A percentile compares a stretch with the other conserved stretches of the same genome.
These are phyloP conservation scores for Protonemura montana DNA, from an alignment of 2,888 invertebrate genomes.

Conservation along the genomic window DNA sequence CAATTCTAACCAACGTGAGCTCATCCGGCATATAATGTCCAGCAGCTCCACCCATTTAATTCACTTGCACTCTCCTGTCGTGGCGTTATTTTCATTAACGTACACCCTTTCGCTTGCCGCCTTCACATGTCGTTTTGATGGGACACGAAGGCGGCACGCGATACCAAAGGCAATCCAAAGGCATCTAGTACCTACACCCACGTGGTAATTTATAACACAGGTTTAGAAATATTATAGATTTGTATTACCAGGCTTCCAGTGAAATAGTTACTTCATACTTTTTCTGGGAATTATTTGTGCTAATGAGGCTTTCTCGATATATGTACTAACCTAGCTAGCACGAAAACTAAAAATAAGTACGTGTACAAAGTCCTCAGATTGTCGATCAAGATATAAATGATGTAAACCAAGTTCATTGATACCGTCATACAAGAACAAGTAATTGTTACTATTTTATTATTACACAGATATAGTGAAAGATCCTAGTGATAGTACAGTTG, in stretches of 20 bases:
- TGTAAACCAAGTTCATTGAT: too few species aligned
- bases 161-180: background rate
- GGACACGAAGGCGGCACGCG: background rate
- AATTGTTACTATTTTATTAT: too few species aligned
- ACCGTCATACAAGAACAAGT: too few species aligned
- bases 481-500: too few species aligned
- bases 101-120: background rate
- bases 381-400: too few species aligned
- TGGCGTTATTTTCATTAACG: background rate
- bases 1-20: background rate
- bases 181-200: background rate
- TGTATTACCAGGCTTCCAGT: background rate
- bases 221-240: background rate
- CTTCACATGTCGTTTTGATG: background rate
- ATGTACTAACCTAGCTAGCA: background rate
- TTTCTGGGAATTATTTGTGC: background rate
- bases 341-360: background rate
- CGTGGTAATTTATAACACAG: background rate
- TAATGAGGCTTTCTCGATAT: background rate
- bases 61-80: background rate
- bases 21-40: background rate
- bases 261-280: background rate
- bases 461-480: too few species aligned
- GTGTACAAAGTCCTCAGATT: too few species aligned
- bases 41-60: slow-evolving; percentile 7